A percentile compares a stretch with the other conserved stretches of the same genome.
Conservation (phyloP, 2,888 invertebrate species). For the Oxytorus armatus region DNA sequence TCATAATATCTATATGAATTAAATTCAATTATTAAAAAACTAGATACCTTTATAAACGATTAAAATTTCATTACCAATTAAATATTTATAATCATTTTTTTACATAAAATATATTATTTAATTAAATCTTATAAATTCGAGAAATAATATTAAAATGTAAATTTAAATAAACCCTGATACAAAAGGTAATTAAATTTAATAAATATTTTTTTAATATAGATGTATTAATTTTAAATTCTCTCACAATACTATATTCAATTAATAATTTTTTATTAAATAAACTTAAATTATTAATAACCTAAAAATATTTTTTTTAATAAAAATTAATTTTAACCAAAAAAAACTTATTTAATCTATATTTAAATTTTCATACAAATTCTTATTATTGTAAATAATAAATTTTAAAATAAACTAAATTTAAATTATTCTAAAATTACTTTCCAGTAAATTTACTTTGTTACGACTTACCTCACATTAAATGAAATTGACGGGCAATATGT, state of each 20-base stretch:
- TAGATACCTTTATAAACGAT: conserved; percentile 89
- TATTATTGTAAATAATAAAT: conserved; percentile 89
- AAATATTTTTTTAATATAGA: conserved; percentile 86
- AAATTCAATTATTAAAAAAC: conserved; percentile 88
- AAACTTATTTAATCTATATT: conserved; percentile 56
- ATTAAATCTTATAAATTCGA: conserved; percentile 85
- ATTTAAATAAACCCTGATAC: conserved; percentile 87
- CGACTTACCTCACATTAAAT: conserved; percentile 90
- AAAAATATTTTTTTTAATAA: conserved; percentile 85
- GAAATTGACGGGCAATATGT: conserved; percentile 93
- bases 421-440: no score
- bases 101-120: conserved; percentile 84
- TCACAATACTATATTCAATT: conserved; percentile 89
- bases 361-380: conserved; percentile 85
- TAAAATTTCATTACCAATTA: conserved; percentile 88
- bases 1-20: conserved; percentile 82
- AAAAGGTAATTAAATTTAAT: conserved; percentile 89
- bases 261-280: conserved; percentile 74
- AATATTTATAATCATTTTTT: conserved; percentile 86
- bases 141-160: conserved; percentile 76
- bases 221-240: conserved; percentile 85
- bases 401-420: conserved; percentile 87
- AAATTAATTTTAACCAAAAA: conserved; percentile 18
- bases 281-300: conserved; percentile 71
- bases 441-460: conserved; percentile 92